These are phyloP conservation scores for Gambusia affinis DNA, from an alignment of 2,113 vertebrate species.

Conservation along the genomic window DNA sequence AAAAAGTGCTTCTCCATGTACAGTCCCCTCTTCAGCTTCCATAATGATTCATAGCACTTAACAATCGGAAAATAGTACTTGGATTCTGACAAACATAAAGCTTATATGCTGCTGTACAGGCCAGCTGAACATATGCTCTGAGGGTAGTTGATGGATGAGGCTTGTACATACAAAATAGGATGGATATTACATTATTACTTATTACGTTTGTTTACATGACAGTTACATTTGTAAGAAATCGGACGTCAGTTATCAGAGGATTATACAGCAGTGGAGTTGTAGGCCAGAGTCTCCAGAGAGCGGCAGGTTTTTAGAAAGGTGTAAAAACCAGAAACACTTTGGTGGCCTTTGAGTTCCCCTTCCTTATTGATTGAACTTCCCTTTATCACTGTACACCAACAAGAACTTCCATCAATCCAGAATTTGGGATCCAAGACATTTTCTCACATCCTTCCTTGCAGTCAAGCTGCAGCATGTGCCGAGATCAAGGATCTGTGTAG, in stretches of 20 bases:
- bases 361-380: not conserved
- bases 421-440: constrained; percentile 3
- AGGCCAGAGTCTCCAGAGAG: constrained; percentile 13
- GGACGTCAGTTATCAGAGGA: constrained; percentile 20
- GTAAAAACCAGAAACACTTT: not conserved
- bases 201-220: constrained; percentile 23
- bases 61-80: constrained; percentile 34
- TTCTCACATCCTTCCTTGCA: constrained; percentile 10
- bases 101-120: constrained; percentile 35
- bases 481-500: constrained; percentile 11
- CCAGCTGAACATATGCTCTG: not conserved
- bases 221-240: constrained; percentile 29
- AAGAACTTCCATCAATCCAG: constrained; percentile 31
- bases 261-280: constrained; percentile 39
- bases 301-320: not conserved
- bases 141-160: not conserved
- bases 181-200: constrained; percentile 5
- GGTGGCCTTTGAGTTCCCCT: not conserved
- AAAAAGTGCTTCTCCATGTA: constrained; percentile 75
- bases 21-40: constrained; percentile 32
- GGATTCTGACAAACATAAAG: constrained; percentile 26
- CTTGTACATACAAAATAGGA: constrained; percentile 18
- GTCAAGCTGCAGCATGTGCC: constrained; percentile 12
- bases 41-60: constrained; percentile 49
- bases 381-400: constrained; percentile 1